phyloP scores from a whole-genome alignment of 1,140 invertebrate genomes.

The Cardiocondyla obscurior region DNA sequence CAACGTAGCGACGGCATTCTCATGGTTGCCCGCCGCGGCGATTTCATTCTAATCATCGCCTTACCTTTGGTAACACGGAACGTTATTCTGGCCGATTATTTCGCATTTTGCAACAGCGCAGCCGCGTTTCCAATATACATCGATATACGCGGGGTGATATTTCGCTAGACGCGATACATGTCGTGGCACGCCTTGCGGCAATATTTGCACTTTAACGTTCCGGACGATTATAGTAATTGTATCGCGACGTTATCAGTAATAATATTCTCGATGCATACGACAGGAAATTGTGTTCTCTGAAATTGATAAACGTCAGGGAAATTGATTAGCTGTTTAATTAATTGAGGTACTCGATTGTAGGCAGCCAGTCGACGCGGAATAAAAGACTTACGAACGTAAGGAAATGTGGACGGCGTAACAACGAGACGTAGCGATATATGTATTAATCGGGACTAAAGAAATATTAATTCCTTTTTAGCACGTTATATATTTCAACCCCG shows the following conservation, averaged over 20 bases:
- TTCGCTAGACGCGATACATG: slow-evolving; percentile 3
- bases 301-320: background rate
- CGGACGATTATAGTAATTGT: slow-evolving; percentile 31
- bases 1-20: slow-evolving; percentile 20
- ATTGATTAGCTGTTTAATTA: slow-evolving; percentile 1
- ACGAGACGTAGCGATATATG: background rate
- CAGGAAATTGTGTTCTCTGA: background rate
- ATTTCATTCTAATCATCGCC: slow-evolving; percentile 5
- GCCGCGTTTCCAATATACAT: background rate
- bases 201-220: slow-evolving; percentile 35
- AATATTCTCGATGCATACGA: background rate
- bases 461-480: slow-evolving; percentile 10
- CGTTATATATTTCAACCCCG: background rate
- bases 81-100: background rate
- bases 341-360: background rate
- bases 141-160: slow-evolving; percentile 1
- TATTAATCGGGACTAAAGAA: background rate
- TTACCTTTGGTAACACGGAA: slow-evolving; percentile 11
- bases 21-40: background rate
- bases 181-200: slow-evolving; percentile 14
- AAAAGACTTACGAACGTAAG: background rate
- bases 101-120: background rate
- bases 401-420: background rate
- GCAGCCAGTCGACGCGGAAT: no score
- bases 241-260: background rate